These are phyloP conservation scores for Seira musarum DNA, from an alignment of 2,888 invertebrate genomes.

Conservation along the genomic window DNA sequence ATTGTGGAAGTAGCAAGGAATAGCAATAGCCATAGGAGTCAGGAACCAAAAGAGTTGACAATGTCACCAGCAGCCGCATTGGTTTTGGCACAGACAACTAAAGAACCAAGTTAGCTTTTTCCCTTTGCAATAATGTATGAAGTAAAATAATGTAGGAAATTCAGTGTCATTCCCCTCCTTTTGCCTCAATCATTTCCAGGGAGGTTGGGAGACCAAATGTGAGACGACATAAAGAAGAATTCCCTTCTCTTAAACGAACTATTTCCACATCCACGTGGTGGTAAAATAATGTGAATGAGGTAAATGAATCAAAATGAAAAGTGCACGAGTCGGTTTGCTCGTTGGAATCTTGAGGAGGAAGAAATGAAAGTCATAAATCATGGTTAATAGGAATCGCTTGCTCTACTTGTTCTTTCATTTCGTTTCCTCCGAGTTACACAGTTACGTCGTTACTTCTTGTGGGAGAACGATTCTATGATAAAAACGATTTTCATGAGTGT, in stretches of 20 bases:
- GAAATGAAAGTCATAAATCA: constrained; percentile 69
- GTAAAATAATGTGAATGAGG: constrained; percentile 49
- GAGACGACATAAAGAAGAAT: not conserved
- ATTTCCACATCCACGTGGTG: constrained; percentile 41
- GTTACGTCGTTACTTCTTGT: constrained; percentile 9
- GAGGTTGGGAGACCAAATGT: not conserved
- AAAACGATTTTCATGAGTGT: constrained; percentile 9
- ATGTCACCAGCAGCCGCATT: constrained; percentile 3
- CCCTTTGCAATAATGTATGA: not conserved
- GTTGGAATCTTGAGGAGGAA: constrained; percentile 49
- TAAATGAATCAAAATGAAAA: constrained; percentile 57
- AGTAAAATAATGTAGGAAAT: not conserved
- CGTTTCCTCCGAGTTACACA: constrained; percentile 26
- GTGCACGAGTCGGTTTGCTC: not conserved
- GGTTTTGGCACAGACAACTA: not conserved
- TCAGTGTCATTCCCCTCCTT: not conserved
- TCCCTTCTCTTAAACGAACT: constrained; percentile 12
- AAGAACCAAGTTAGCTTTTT: not conserved
- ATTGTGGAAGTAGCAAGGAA: not conserved
- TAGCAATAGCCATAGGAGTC: too few relatives aligned
- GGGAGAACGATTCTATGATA: not conserved
- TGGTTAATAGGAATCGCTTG: constrained; percentile 66
- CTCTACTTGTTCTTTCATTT: constrained; percentile 65
- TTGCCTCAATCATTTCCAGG: constrained; percentile 4
- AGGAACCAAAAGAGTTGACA: not conserved